Evolutionary conservation across 1,140 invertebrate genomes (phyloP).

Genomic region (Drosophila sturtevanti): DNA sequence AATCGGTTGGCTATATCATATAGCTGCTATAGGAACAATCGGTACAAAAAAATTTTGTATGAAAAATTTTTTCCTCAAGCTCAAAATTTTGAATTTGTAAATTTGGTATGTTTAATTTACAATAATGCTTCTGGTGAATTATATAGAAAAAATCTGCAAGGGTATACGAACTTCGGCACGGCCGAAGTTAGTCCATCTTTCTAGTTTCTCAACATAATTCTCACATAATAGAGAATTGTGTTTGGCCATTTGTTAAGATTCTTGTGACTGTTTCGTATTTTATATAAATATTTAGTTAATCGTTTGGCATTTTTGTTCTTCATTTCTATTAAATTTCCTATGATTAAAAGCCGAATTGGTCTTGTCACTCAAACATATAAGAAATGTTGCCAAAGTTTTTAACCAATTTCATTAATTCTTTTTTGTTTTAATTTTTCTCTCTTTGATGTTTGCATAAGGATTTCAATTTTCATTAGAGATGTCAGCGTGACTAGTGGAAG

Average conservation of each 20-base stretch:
- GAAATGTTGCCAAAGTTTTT: neutral
- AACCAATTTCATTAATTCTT: neutral
- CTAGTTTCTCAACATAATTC: slow-evolving; percentile 69
- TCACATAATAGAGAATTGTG: slow-evolving; percentile 69
- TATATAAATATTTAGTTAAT: slow-evolving; percentile 14
- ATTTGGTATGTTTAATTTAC: too few species aligned
- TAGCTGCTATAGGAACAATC: too few species aligned
- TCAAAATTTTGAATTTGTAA: too few species aligned
- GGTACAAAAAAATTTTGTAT: too few species aligned
- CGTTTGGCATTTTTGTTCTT: slow-evolving; percentile 20
- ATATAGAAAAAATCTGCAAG: too few species aligned
- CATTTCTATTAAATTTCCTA: neutral
- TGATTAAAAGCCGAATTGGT: neutral
- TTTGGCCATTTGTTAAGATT: slow-evolving; percentile 54
- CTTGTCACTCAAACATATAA: neutral
- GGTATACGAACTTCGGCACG: too few species aligned
- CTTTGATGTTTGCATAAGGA: neutral
- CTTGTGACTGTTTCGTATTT: slow-evolving; percentile 25
- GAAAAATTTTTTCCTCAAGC: too few species aligned
- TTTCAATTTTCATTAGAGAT: neutral
- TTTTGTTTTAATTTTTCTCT: neutral
- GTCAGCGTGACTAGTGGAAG: neutral
- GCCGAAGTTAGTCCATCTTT: too few species aligned
- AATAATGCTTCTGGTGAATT: too few species aligned
- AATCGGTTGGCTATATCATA: too few species aligned